These are phyloP conservation scores for Nasalis larvatus DNA, from an alignment of 2,113 vertebrate species.

Conservation along the genomic window DNA sequence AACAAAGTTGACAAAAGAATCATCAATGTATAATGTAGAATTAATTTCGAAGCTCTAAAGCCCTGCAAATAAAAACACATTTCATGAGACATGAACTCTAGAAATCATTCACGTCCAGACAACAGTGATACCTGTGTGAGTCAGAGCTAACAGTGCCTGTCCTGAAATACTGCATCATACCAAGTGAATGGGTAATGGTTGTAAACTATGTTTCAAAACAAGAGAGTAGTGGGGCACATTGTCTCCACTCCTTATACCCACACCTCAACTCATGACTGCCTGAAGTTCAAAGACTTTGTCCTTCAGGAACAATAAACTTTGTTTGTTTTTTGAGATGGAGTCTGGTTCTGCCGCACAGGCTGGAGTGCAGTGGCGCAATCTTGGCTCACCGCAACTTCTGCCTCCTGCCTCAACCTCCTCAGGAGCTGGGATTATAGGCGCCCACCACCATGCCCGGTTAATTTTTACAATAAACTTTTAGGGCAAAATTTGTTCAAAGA, in stretches of 20 bases:
- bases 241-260: not conserved
- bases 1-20: not conserved
- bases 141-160: not conserved
- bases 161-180: not conserved
- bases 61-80: not conserved
- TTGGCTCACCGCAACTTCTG: too few relatives aligned
- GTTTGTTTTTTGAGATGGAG: too few relatives aligned
- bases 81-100: not conserved
- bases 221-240: not conserved
- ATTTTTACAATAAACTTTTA: not conserved
- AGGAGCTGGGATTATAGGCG: too few relatives aligned
- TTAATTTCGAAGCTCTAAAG: constrained; percentile 9
- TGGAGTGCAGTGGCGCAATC: too few relatives aligned
- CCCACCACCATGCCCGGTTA: too few relatives aligned
- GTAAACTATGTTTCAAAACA: not conserved
- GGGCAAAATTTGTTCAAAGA: not conserved
- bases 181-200: not conserved
- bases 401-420: too few relatives aligned
- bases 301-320: not conserved
- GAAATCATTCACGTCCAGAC: not conserved
- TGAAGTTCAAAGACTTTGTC: constrained; percentile 16
- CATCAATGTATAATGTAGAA: not conserved
- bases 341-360: too few relatives aligned
- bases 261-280: not conserved
- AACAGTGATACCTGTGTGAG: not conserved